Evolutionary conservation across 2,888 invertebrate genomes (phyloP).

Genomic region (Smittia aterrima): DNA sequence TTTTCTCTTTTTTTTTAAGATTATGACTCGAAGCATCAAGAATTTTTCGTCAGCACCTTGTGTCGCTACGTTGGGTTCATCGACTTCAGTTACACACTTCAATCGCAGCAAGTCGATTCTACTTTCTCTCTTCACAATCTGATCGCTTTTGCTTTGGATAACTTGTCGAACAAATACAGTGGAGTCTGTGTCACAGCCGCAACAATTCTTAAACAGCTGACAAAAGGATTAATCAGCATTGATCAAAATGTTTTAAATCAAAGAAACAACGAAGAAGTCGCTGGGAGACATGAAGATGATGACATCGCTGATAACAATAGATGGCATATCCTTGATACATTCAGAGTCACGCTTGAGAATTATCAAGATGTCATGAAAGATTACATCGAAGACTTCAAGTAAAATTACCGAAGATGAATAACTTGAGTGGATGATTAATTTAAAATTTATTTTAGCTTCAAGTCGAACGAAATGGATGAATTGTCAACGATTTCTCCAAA

Average conservation of each 20-base stretch:
- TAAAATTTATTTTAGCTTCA: conserved; percentile 46
- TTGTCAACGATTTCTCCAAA: conserved; percentile 47
- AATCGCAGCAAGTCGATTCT: conserved; percentile 45
- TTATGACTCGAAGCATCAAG: conserved; percentile 25
- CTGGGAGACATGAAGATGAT: conserved; percentile 39
- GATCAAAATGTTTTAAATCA: conserved; percentile 49
- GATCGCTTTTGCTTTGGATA: conserved; percentile 48
- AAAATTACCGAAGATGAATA: too few species aligned
- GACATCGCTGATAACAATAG: conserved; percentile 43
- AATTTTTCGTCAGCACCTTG: conserved; percentile 46
- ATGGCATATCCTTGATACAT: conserved; percentile 51
- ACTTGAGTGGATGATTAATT: neutral
- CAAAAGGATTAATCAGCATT: conserved; percentile 48
- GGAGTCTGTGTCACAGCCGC: conserved; percentile 47
- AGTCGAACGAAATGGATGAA: conserved; percentile 50
- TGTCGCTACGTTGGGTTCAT: conserved; percentile 47
- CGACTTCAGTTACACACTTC: conserved; percentile 45
- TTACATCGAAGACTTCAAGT: conserved; percentile 51
- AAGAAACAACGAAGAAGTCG: conserved; percentile 42
- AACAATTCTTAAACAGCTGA: conserved; percentile 47
- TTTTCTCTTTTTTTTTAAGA: conserved; percentile 9
- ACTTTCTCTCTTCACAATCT: conserved; percentile 48
- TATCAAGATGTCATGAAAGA: conserved; percentile 48
- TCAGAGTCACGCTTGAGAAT: conserved; percentile 48
- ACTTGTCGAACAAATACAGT: conserved; percentile 48